These are phyloP conservation scores for Hoplias malabaricus DNA, from an alignment of 2,113 vertebrate species.

Conservation along the genomic window DNA sequence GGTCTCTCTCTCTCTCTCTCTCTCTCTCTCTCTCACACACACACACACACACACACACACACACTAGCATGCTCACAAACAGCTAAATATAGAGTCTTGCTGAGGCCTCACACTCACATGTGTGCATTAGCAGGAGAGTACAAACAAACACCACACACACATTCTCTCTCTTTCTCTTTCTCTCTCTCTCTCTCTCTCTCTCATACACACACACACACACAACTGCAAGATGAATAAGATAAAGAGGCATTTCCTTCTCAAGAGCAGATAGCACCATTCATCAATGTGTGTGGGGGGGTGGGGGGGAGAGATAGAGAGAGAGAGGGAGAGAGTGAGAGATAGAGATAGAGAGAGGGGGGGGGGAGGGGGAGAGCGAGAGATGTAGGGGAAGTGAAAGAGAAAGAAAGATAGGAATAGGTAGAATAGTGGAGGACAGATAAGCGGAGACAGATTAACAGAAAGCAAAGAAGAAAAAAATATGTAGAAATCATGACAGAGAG, in stretches of 20 bases:
- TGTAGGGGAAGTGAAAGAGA: not conserved
- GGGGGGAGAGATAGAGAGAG: not conserved
- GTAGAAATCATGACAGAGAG: conserved; percentile 11
- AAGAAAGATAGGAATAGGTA: not conserved
- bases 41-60: conserved; percentile 7
- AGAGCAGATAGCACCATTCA: conserved; percentile 1
- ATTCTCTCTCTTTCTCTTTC: too few species aligned
- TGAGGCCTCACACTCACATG: conserved; percentile 29
- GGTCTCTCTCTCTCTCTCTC: conserved; percentile 24
- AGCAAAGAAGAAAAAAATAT: conserved; percentile 1
- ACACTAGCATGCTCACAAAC: conserved; percentile 21
- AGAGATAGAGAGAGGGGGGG: not conserved
- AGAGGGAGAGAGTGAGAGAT: not conserved
- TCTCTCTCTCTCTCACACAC: not conserved
- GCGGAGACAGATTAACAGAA: not conserved
- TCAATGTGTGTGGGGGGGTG: not conserved
- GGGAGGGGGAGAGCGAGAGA: not conserved
- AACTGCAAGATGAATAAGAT: conserved; percentile 29
- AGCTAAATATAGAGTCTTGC: conserved; percentile 47
- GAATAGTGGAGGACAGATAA: not conserved
- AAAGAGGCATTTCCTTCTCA: conserved; percentile 19
- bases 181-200: too few species aligned
- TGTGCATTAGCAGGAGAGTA: conserved; percentile 27
- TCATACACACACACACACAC: conserved; percentile 17
- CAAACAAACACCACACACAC: conserved; percentile 31